These are phyloP conservation scores for Palythoa caribaeorum DNA, from an alignment of 92 coral and sea anemone genomes.

Conservation along the genomic window DNA sequence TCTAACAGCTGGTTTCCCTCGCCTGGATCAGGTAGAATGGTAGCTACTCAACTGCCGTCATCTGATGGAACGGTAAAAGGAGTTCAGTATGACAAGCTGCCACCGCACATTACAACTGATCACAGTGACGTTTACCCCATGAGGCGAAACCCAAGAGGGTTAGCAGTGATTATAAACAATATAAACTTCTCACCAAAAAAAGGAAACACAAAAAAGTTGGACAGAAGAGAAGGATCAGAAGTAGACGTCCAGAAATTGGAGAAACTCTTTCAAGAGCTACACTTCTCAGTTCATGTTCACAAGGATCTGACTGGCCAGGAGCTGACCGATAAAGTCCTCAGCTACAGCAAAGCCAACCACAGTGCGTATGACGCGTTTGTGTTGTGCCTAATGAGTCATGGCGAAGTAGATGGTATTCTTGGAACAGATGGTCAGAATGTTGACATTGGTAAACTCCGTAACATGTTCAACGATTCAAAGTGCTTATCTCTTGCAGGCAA, in stretches of 20 bases:
- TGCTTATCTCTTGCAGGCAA: constrained; percentile 19
- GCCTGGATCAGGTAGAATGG: neutral
- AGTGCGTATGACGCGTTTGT: constrained; percentile 26
- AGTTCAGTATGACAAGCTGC: constrained; percentile 25
- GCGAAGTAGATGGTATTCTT: constrained; percentile 19
- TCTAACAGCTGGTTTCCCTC: neutral
- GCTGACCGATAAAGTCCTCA: neutral
- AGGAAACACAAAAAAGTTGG: neutral
- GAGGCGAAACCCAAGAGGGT: constrained; percentile 52
- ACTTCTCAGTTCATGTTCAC: constrained; percentile 3
- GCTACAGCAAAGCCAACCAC: constrained; percentile 16
- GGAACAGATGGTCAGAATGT: constrained; percentile 26
- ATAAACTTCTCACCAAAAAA: neutral
- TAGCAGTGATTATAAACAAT: constrained; percentile 50
- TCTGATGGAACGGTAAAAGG: neutral
- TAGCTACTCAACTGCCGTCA: neutral
- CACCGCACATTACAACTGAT: neutral
- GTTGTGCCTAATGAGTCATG: constrained; percentile 52
- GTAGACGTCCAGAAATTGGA: constrained; percentile 30
- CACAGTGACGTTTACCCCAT: constrained; percentile 37
- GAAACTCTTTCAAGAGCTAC: constrained; percentile 29
- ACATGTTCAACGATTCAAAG: constrained; percentile 13
- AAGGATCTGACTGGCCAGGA: constrained; percentile 12
- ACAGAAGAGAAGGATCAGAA: constrained; percentile 42
- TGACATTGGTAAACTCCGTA: neutral